These are phyloP conservation scores for Tor tambroides DNA, from an alignment of 2,113 vertebrate species.

Conservation along the genomic window DNA sequence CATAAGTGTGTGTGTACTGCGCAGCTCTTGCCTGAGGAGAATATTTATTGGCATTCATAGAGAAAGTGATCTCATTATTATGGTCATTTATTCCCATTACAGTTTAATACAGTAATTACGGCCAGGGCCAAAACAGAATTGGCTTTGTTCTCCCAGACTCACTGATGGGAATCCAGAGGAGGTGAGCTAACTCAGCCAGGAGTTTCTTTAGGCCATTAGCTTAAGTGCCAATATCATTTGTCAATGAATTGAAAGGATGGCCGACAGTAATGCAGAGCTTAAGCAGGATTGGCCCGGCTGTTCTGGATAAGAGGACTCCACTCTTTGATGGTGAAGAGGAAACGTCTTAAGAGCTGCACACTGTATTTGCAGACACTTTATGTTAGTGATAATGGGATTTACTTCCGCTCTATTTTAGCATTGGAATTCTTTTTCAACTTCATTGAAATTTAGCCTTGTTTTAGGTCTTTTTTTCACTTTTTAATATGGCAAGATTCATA, in stretches of 20 bases:
- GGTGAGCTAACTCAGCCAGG: slow-evolving; percentile 41
- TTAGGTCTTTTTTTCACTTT: no score
- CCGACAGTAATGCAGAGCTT: slow-evolving; percentile 25
- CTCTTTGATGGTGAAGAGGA: not conserved
- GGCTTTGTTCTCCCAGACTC: slow-evolving; percentile 70
- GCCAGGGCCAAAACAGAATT: slow-evolving; percentile 67
- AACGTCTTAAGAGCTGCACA: slow-evolving; percentile 8
- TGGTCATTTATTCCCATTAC: slow-evolving; percentile 72
- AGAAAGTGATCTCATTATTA: slow-evolving; percentile 76
- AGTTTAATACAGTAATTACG: slow-evolving; percentile 76
- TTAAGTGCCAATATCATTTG: slow-evolving; percentile 54
- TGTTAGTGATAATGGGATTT: not conserved
- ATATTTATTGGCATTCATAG: slow-evolving; percentile 71
- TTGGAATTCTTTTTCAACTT: not conserved
- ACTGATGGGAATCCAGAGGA: slow-evolving; percentile 60
- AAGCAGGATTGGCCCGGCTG: slow-evolving; percentile 11
- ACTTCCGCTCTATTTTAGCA: not conserved
- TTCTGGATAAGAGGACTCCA: slow-evolving; percentile 16
- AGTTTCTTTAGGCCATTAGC: slow-evolving; percentile 48
- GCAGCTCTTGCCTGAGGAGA: slow-evolving; percentile 63
- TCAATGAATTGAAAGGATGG: slow-evolving; percentile 45
- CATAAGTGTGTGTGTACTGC: not conserved
- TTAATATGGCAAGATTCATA: not conserved
- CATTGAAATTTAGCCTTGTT: not conserved
- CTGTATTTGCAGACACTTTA: slow-evolving; percentile 17